These are phyloP conservation scores for Tillus elongatus DNA, from an alignment of 2,888 invertebrate species.

Conservation along the genomic window DNA sequence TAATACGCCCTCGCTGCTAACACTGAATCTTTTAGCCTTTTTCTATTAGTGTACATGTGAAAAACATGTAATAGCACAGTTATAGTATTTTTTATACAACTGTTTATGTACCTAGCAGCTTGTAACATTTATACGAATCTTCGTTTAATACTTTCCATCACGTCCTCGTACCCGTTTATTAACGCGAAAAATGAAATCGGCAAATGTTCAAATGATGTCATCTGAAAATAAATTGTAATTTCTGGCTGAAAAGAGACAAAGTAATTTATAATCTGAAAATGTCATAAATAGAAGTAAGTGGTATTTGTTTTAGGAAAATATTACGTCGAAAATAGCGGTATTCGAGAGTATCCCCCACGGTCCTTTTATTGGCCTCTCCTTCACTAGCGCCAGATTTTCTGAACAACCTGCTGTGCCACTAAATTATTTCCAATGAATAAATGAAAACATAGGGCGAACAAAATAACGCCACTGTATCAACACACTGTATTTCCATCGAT, in stretches of 20 bases:
- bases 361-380: slow-evolving; percentile 27
- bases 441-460: slow-evolving; percentile 28
- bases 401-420: slow-evolving; percentile 30
- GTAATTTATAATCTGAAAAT: slow-evolving; percentile 13
- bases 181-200: too few species aligned
- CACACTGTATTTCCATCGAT: background rate
- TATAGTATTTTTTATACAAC: too few species aligned
- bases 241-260: slow-evolving; percentile 4
- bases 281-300: slow-evolving; percentile 9
- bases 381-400: slow-evolving; percentile 30
- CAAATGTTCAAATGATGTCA: too few species aligned
- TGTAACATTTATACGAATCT: too few species aligned
- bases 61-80: too few species aligned
- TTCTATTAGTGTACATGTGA: too few species aligned
- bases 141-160: too few species aligned
- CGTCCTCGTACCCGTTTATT: too few species aligned
- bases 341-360: slow-evolving; percentile 25
- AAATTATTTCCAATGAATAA: slow-evolving; percentile 36
- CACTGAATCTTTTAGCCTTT: too few species aligned
- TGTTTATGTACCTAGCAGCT: too few species aligned
- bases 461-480: slow-evolving; percentile 18
- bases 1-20: too few species aligned
- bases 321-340: slow-evolving; percentile 8
- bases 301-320: slow-evolving; percentile 13
- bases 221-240: too few species aligned